These are phyloP conservation scores for Eudyptes chrysolophus DNA, from an alignment of 2,113 vertebrate species.

Conservation along the genomic window DNA sequence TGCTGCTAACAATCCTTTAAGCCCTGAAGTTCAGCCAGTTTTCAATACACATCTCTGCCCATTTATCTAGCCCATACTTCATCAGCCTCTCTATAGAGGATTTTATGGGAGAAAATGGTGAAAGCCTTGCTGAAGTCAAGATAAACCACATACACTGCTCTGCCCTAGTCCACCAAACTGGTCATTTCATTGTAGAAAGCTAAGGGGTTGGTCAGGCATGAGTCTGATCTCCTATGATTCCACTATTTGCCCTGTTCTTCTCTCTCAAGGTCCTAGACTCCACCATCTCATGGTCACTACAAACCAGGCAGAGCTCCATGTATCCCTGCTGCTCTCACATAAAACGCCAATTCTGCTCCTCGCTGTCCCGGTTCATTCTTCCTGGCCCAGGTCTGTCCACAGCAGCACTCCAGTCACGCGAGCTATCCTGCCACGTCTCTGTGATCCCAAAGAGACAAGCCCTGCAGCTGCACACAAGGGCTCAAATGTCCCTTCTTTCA, in stretches of 20 bases:
- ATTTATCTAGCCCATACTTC: neutral
- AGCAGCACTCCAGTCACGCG: neutral
- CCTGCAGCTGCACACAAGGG: neutral
- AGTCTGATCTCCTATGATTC: neutral
- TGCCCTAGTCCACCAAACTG: neutral
- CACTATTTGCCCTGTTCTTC: neutral
- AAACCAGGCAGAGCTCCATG: neutral
- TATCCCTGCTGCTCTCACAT: neutral
- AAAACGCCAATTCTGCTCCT: neutral
- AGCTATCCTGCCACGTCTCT: neutral
- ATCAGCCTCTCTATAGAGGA: neutral
- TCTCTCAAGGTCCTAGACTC: neutral
- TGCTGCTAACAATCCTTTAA: neutral
- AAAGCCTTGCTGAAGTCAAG: neutral
- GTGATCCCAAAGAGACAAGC: neutral
- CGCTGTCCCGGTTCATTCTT: no score
- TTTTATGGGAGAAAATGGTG: neutral
- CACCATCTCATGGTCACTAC: neutral
- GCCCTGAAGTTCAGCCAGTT: neutral
- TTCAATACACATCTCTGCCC: neutral
- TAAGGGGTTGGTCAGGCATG: neutral
- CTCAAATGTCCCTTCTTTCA: neutral
- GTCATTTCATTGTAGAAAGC: neutral
- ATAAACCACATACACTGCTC: neutral
- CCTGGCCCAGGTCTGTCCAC: neutral